Base-by-base conservation (phyloP, 2,113 vertebrate species). In the Sinocyclocheilus grahami region DNA sequence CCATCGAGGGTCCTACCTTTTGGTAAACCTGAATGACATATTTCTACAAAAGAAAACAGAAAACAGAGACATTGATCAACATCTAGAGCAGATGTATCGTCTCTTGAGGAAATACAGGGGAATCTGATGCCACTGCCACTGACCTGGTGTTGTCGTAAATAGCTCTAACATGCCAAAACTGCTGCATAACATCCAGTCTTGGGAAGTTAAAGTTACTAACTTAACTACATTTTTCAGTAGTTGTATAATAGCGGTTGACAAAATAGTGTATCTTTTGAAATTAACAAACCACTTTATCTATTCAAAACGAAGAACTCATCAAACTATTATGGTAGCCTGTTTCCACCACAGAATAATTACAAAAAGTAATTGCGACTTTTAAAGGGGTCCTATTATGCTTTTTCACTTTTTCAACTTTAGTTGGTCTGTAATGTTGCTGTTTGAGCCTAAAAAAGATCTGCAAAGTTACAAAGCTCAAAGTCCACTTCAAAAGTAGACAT, bases 1-100 rank as follows among this genome's bases (percentile, higher is more conserved):
- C 67, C 33, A 91, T 88, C 95, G 92, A 86, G 95, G 95, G 93
- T 98, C 98, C 97, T 99, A 99, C 98, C 98, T 99, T 99, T 98
- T 99, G 96, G 98, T 95, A 99, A 99, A 99, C 96, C 98, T 99
- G 98, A 99, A 99, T 96, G 98, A 99, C 97, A 99, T 99, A 96
- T 99, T 99, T 99, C 98, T 99, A 99, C 95, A 98, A 98, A 96
- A 97, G 96, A 98, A 53, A 97, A 93, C 97, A 97, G 95, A 82
- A 87, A 93, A 95, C 94, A 94, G 87, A 93, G 94, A 94, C 94
- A 92, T 94, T 93, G 94, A n/a, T 92, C 60, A 85, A 60, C 93
- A 94, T 94, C 93, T 93, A 91, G 90, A 93, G 42, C 8, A 60
- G 69, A 84, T 60, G 82, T 37, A 22, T n/a, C 0, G 48, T 83